A percentile compares a stretch with the other conserved stretches of the same genome.
Conservation (phyloP, 2,797 vertebrate species). For the Bradypodion pumilum region DNA sequence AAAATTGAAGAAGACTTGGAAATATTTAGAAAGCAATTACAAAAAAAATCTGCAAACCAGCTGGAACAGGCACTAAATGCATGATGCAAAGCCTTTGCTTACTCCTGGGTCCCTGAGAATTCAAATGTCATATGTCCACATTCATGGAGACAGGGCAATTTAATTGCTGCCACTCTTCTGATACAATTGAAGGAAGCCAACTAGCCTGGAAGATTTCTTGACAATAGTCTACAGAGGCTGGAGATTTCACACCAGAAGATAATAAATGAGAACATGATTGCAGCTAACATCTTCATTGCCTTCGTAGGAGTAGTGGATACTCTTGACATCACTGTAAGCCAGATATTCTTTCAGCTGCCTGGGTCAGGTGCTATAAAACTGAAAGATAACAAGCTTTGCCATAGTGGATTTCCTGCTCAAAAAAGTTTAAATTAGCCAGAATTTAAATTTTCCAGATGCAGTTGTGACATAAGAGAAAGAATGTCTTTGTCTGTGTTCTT, state of each 20-base stretch:
- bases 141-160: conserved; percentile 10
- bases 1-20: conserved; percentile 6
- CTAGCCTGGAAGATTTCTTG: conserved; percentile 19
- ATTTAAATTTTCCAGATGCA: not conserved
- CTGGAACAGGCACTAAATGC: not conserved
- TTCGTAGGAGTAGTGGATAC: not conserved
- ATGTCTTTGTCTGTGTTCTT: not conserved
- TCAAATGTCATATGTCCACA: conserved; percentile 28
- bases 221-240: not conserved
- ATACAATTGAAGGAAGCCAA: conserved; percentile 7
- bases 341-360: not conserved
- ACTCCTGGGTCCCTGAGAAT: conserved; percentile 7
- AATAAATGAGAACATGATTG: not conserved
- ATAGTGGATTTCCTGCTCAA: not conserved
- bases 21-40: conserved; percentile 12
- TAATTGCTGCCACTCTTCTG: conserved; percentile 32
- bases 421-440: not conserved
- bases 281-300: not conserved
- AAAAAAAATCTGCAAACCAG: conserved; percentile 23
- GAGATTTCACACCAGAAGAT: not conserved
- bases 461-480: not conserved
- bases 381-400: not conserved
- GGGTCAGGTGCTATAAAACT: not conserved
- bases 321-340: not conserved
- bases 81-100: not conserved